These are phyloP conservation scores for Amphiprion clarkii DNA, from an alignment of 2,797 vertebrate genomes.

Conservation along the genomic window DNA sequence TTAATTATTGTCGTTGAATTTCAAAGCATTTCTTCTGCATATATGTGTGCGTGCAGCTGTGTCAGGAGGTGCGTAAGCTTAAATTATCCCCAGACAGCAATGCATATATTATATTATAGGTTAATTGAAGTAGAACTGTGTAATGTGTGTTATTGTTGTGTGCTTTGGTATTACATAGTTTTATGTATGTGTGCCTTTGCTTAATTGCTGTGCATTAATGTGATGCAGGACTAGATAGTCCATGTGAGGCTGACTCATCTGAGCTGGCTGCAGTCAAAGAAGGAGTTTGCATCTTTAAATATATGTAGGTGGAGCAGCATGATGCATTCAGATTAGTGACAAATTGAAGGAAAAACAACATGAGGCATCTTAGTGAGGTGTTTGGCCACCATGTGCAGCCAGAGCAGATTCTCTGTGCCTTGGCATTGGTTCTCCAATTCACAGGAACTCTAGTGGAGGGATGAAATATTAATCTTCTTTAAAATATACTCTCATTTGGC, in stretches of 20 bases:
- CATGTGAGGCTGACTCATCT: slow-evolving; percentile 27
- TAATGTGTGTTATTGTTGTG: slow-evolving; percentile 27
- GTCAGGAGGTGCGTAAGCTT: slow-evolving; percentile 2
- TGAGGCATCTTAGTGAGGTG: too few relatives aligned
- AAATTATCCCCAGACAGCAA: slow-evolving; percentile 27
- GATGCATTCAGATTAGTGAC: not conserved
- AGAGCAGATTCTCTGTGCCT: too few relatives aligned
- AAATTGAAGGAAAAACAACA: too few relatives aligned
- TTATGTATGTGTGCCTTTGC: slow-evolving; percentile 37
- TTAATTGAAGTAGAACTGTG: slow-evolving; percentile 32
- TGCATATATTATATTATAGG: slow-evolving; percentile 24
- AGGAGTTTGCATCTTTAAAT: slow-evolving; percentile 1
- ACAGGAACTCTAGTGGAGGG: too few relatives aligned
- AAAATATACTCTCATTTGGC: too few relatives aligned
- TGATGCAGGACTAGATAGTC: slow-evolving; percentile 17
- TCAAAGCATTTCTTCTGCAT: slow-evolving; percentile 5
- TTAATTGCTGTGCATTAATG: slow-evolving; percentile 35
- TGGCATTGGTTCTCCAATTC: too few relatives aligned
- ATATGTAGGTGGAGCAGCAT: slow-evolving; percentile 8
- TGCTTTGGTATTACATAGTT: slow-evolving; percentile 12
- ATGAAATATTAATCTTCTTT: too few relatives aligned
- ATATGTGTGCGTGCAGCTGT: slow-evolving; percentile 1
- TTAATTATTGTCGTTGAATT: slow-evolving; percentile 33
- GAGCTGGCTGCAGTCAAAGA: slow-evolving; percentile 9
- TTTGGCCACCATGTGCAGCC: too few relatives aligned